Evolutionary conservation across 2,888 invertebrate genomes (phyloP).

Genomic region (Entomobrya multifasciata): DNA sequence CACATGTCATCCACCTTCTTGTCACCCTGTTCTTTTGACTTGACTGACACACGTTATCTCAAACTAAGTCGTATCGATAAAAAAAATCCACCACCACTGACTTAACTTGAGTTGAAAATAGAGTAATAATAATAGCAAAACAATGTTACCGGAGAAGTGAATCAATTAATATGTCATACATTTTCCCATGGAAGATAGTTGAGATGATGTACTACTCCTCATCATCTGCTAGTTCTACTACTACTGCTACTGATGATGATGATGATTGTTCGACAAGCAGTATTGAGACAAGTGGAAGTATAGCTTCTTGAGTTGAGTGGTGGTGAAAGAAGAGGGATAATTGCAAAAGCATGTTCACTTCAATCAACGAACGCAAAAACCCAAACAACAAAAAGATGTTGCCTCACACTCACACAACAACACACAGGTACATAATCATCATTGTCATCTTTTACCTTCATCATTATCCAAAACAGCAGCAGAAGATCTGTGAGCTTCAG

Average conservation of each 20-base stretch:
- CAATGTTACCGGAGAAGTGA: conserved; percentile 40
- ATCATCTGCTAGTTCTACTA: background rate
- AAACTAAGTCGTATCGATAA: background rate
- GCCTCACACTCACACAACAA: background rate
- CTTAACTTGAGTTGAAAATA: conserved; percentile 5
- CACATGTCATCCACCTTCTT: background rate
- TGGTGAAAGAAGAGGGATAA: conserved; percentile 59
- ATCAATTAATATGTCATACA: conserved; percentile 52
- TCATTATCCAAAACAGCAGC: background rate
- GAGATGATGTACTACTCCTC: background rate
- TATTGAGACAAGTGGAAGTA: background rate
- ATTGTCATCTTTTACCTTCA: conserved; percentile 38
- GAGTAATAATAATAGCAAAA: conserved; percentile 47
- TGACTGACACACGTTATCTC: conserved; percentile 26
- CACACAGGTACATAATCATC: conserved; percentile 38
- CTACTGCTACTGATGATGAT: no score
- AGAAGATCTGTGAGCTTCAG: background rate
- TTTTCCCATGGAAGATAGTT: conserved; percentile 38
- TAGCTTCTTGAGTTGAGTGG: conserved; percentile 16
- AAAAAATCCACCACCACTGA: conserved; percentile 2
- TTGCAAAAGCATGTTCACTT: conserved; percentile 70
- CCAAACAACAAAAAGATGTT: conserved; percentile 21
- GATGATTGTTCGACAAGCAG: no score
- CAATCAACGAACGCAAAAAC: conserved; percentile 7
- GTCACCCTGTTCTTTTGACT: conserved; percentile 20